Conservation (phyloP, 2,888 invertebrate genomes). For the Ceriagrion tenellum region DNA sequence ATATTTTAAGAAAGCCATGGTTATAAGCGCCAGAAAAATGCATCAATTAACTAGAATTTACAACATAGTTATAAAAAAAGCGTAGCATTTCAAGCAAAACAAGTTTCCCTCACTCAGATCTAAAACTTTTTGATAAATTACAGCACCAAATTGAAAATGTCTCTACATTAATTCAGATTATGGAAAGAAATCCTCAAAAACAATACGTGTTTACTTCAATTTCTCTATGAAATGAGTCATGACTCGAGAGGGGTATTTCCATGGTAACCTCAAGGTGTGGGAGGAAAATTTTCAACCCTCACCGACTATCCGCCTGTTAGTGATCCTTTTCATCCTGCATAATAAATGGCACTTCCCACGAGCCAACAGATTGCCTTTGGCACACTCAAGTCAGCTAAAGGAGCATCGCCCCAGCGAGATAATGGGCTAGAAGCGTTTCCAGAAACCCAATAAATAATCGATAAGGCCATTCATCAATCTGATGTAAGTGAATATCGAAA, state of each 20-base stretch:
- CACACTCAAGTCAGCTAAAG: background rate
- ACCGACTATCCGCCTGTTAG: background rate
- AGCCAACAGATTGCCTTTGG: background rate
- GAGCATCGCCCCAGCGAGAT: background rate
- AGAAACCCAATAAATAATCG: background rate
- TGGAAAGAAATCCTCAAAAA: too few species aligned
- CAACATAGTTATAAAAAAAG: too few species aligned
- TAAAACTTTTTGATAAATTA: too few species aligned
- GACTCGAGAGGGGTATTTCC: background rate
- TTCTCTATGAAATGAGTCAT: too few species aligned
- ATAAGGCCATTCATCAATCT: background rate
- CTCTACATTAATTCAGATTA: too few species aligned
- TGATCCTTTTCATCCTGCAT: background rate
- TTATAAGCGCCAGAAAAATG: too few species aligned
- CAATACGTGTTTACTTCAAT: too few species aligned
- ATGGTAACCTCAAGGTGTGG: background rate
- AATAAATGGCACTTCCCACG: background rate
- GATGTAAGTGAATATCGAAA: background rate
- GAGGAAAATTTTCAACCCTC: background rate
- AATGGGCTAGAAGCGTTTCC: background rate
- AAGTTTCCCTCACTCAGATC: too few species aligned
- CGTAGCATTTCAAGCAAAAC: too few species aligned
- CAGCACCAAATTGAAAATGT: too few species aligned
- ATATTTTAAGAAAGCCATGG: too few species aligned
- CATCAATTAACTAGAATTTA: too few species aligned